These are phyloP conservation scores for Bujurquina vittata DNA, from an alignment of 2,113 vertebrate species.

Conservation along the genomic window DNA sequence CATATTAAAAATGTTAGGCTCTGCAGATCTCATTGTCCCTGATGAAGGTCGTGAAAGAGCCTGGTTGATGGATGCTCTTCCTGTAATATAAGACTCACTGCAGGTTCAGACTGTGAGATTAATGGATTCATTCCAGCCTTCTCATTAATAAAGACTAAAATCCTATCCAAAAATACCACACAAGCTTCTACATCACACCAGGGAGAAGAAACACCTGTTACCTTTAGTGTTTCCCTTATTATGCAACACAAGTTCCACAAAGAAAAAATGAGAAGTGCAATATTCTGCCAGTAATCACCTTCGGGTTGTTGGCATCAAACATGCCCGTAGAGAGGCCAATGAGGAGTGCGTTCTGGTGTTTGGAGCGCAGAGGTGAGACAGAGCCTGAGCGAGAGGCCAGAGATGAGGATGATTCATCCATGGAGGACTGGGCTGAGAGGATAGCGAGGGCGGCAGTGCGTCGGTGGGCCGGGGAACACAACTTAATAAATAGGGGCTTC, in stretches of 20 bases:
- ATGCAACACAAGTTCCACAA: not conserved
- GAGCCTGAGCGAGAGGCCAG: conserved; percentile 86
- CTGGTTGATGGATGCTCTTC: conserved; percentile 51
- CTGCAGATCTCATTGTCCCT: conserved; percentile 21
- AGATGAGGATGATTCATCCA: conserved; percentile 85
- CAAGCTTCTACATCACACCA: conserved; percentile 17
- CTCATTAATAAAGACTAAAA: conserved; percentile 65
- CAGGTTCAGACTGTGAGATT: conserved; percentile 54
- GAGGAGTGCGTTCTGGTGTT: conserved; percentile 85
- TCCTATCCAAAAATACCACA: conserved; percentile 48
- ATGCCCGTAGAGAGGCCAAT: conserved; percentile 94
- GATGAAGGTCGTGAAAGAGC: conserved; percentile 54
- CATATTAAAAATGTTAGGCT: not conserved
- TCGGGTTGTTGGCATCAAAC: conserved; percentile 96
- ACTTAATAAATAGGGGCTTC: conserved; percentile 86
- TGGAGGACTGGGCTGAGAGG: conserved; percentile 87
- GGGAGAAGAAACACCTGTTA: not conserved
- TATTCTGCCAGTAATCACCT: conserved; percentile 81
- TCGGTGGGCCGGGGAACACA: conserved; percentile 78
- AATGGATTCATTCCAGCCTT: conserved; percentile 48
- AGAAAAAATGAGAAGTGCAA: not conserved
- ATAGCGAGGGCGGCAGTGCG: conserved; percentile 77
- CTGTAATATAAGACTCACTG: conserved; percentile 41
- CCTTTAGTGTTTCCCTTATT: not conserved
- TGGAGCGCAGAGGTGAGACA: conserved; percentile 87